Evolutionary conservation across 2,888 invertebrate species (phyloP), one percentile per base, ranked within the genome.

Genomic region (Torymus tubicola): DNA sequence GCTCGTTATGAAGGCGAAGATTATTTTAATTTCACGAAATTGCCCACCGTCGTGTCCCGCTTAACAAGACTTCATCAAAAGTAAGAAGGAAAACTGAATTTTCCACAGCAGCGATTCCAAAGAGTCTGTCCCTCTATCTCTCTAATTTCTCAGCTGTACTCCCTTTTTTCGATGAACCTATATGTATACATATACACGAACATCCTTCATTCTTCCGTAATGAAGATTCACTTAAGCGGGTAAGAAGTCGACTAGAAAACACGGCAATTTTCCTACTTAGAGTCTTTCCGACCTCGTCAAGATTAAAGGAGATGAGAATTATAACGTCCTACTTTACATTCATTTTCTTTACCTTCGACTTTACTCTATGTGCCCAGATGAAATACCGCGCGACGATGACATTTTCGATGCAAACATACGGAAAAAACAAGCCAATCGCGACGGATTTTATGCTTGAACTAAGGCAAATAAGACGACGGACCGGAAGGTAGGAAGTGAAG

Each of bases 371-470:
- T n/a, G n/a, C n/a, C n/a, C 42, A 42, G 5, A 31, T 42, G 5
- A 42, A 42, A 42, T 8, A 21, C 21, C 21, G 2, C 21, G 42
- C 8, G 42, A 8, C 42, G 42, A 42, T 8, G 31, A 31, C 31
- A 42, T 42, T 42, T 42, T 60, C n/a, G 14, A 16, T n/a, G 31
- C 24, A 14, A 24, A 24, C 12, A 61, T 5, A 64, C 42, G 52
- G 68, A 60, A 65, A 75, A 75, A 16, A 52, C 21, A n/a, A 21
- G 63, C 42, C 64, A 68, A 75, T 70, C 50, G 72, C 53, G 65
- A 77, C 78, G 68, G 76, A 83, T 83, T 78, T 76, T 58, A 76
- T 64, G 72, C 70, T 83, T 55, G 76, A 67, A 16, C 60, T 69
- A 63, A 83, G 55, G 65, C 69, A 75, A 80, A 80, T 78, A 80